Conservation (phyloP, 2,797 vertebrate species). For the Odontamblyopus rebecca region DNA sequence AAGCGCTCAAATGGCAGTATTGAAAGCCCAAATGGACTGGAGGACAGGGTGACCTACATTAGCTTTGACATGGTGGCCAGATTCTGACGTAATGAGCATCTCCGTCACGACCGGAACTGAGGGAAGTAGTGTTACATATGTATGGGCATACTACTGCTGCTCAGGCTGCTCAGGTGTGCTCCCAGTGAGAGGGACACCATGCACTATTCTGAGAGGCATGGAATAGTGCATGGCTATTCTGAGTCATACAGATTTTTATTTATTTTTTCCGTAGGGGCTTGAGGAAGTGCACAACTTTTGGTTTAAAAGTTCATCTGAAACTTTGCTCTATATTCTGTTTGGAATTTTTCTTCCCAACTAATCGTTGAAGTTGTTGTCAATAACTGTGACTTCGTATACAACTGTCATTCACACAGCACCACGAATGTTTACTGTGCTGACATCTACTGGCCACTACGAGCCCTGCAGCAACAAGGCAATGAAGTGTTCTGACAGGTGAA, state of each 20-base stretch:
- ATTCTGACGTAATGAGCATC: conserved; percentile 7
- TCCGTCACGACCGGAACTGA: conserved; percentile 2
- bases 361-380: not conserved
- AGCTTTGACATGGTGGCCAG: conserved; percentile 8
- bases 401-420: conserved; percentile 5
- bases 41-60: conserved; percentile 41
- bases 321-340: not conserved
- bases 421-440: conserved; percentile 51
- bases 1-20: not conserved
- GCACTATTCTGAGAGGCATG: not conserved
- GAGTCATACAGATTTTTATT: not conserved
- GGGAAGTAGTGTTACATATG: not conserved
- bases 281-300: not conserved
- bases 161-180: not conserved
- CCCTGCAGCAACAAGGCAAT: conserved; percentile 24
- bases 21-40: not conserved
- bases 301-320: not conserved
- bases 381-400: conserved; percentile 19
- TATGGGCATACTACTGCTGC: not conserved
- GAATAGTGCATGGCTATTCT: not conserved
- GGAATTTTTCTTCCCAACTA: not conserved
- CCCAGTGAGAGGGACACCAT: conserved; percentile 1
- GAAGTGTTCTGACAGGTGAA: not conserved
- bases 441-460: conserved; percentile 62
- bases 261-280: not conserved